Conservation (phyloP, 2,113 vertebrate genomes). For the Hiodon tergisus region DNA sequence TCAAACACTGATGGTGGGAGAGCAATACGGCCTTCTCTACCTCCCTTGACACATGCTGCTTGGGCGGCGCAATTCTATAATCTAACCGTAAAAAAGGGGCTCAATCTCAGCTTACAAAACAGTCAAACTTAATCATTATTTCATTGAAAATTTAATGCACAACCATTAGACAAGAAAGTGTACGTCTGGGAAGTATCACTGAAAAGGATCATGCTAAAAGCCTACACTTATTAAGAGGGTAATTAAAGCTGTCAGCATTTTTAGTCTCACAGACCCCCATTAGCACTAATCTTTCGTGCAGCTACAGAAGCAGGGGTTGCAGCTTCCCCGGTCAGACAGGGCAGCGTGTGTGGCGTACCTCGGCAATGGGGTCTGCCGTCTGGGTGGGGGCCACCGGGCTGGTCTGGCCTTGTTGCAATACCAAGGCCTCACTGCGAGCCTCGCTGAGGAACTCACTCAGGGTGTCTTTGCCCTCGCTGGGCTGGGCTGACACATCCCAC, state of each 20-base stretch:
- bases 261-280: not conserved
- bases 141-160: not conserved
- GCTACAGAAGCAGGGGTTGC: not conserved
- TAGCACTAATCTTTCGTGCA: not conserved
- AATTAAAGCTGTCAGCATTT: not conserved
- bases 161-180: not conserved
- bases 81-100: no score
- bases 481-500: conserved; percentile 76
- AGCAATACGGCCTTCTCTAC: not conserved
- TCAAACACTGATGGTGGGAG: not conserved
- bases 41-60: not conserved
- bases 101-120: no score
- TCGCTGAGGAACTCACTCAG: conserved; percentile 68
- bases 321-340: not conserved
- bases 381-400: conserved; percentile 5
- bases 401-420: conserved; percentile 38
- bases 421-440: conserved; percentile 57
- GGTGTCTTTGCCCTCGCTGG: conserved; percentile 62
- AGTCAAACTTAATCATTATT: not conserved
- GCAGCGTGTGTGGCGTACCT: conserved; percentile 25
- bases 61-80: not conserved
- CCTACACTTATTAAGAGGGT: not conserved
- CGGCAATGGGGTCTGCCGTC: not conserved
- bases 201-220: no score
- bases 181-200: no score